Percentiles rank a stretch among this genome's conserved stretches.
These are phyloP conservation scores for Heterocephalus glaber DNA, from an alignment of 2,113 vertebrate species.

Conservation along the genomic window DNA sequence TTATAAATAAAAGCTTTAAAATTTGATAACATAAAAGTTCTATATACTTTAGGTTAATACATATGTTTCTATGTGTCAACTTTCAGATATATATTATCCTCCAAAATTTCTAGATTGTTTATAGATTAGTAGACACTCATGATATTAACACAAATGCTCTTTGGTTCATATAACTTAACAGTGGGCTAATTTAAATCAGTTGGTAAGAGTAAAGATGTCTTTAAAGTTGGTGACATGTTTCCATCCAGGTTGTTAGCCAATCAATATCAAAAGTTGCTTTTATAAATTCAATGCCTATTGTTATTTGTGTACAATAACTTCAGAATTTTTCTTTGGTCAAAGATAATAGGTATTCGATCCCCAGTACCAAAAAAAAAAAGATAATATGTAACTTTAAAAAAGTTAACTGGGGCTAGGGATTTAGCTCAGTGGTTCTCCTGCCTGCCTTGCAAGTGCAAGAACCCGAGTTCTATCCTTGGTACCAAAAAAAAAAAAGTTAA, in stretches of 20 bases:
- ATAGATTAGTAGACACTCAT: not conserved
- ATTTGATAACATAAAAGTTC: not conserved
- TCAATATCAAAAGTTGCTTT: not conserved
- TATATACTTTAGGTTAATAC: not conserved
- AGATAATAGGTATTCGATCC: not conserved
- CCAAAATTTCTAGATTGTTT: not conserved
- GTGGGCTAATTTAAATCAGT: too few species aligned
- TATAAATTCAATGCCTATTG: not conserved
- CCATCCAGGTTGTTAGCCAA: not conserved
- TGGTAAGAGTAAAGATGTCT: not conserved
- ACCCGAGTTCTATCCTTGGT: too few species aligned
- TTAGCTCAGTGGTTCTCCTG: too few species aligned
- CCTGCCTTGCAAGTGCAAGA: too few species aligned
- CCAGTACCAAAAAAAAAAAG: too few species aligned
- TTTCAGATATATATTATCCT: not conserved
- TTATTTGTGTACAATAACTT: not conserved
- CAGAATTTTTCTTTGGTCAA: not conserved
- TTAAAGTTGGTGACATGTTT: not conserved
- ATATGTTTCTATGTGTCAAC: not conserved
- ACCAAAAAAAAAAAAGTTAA: not conserved
- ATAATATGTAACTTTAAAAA: not conserved
- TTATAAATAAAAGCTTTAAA: not conserved
- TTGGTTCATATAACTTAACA: too few species aligned
- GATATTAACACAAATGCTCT: not conserved
- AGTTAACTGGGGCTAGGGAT: too few species aligned